Conservation (phyloP, 37 sponge, comb jelly and placozoan genomes). For the Amphimedon queenslandica region DNA sequence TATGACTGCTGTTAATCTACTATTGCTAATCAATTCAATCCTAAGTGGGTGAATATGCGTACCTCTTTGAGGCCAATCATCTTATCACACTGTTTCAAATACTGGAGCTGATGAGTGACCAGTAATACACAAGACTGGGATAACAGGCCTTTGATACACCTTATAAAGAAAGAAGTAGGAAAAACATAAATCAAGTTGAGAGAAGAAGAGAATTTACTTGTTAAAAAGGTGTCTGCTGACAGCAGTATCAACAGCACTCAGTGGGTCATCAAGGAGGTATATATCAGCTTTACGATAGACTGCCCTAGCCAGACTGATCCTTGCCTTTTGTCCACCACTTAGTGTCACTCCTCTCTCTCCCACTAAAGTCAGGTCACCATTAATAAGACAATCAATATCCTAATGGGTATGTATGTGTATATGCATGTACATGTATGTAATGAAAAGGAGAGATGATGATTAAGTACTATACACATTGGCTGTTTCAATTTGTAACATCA, state of each 20-base stretch:
- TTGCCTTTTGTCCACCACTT: conserved; percentile 65
- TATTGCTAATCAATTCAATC: too few species aligned
- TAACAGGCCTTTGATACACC: conserved; percentile 42
- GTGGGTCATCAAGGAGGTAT: conserved; percentile 58
- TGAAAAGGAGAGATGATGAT: too few species aligned
- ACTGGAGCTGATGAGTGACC: conserved; percentile 64
- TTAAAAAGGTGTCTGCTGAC: conserved; percentile 50
- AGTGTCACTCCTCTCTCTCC: conserved; percentile 58
- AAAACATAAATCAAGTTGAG: not conserved
- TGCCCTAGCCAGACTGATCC: conserved; percentile 54
- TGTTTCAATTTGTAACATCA: too few species aligned
- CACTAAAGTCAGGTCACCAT: conserved; percentile 45
- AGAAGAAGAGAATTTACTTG: not conserved
- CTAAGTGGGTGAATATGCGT: too few species aligned
- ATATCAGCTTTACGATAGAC: conserved; percentile 49
- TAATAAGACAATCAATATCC: conserved; percentile 34
- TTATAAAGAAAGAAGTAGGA: not conserved
- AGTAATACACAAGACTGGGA: conserved; percentile 24
- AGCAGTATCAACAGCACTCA: conserved; percentile 60
- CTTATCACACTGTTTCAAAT: conserved; percentile 23
- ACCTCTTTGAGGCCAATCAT: conserved; percentile 52
- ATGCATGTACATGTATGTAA: not conserved
- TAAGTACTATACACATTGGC: too few species aligned
- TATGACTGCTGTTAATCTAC: too few species aligned
- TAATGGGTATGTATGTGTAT: not conserved